These are phyloP conservation scores for Synergus itoensis DNA, from an alignment of 2,888 invertebrate species.

Conservation along the genomic window DNA sequence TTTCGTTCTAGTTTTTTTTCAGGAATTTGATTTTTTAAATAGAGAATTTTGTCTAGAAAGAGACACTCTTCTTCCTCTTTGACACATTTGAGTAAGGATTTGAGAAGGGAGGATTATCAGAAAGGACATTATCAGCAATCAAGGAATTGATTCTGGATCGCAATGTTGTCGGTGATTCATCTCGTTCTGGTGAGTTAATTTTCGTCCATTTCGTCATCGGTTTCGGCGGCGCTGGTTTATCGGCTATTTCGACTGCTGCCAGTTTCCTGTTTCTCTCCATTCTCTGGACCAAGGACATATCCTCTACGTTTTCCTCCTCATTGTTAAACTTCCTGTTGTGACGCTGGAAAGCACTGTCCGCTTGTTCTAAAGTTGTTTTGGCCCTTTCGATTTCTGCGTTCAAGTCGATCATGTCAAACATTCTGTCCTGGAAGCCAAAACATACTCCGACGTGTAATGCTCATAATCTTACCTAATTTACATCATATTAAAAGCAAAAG, in stretches of 20 bases:
- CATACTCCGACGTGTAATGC: neutral
- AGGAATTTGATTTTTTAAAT: neutral
- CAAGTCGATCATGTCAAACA: constrained; percentile 75
- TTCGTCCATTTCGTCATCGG: constrained; percentile 66
- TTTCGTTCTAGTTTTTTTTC: neutral
- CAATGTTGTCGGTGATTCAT: constrained; percentile 52
- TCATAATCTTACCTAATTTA: neutral
- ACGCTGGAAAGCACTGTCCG: constrained; percentile 68
- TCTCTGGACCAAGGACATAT: constrained; percentile 61
- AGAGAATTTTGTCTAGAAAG: constrained; percentile 62
- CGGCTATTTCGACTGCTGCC: constrained; percentile 56
- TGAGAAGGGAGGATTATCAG: constrained; percentile 53
- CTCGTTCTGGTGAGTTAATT: constrained; percentile 60
- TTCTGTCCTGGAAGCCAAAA: constrained; percentile 66
- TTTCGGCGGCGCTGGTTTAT: constrained; percentile 56
- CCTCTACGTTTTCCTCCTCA: constrained; percentile 57
- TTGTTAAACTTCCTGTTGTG: constrained; percentile 74
- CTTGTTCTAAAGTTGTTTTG: constrained; percentile 68
- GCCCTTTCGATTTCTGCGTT: constrained; percentile 74
- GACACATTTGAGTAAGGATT: constrained; percentile 63
- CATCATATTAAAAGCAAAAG: neutral
- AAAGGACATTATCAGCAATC: constrained; percentile 60
- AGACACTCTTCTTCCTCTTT: constrained; percentile 72
- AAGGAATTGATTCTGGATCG: constrained; percentile 64
- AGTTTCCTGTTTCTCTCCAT: constrained; percentile 65